Evolutionary conservation across 1,140 invertebrate genomes (phyloP), one percentile per base, ranked within the genome.

Genomic region (Mercenaria mercenaria): DNA sequence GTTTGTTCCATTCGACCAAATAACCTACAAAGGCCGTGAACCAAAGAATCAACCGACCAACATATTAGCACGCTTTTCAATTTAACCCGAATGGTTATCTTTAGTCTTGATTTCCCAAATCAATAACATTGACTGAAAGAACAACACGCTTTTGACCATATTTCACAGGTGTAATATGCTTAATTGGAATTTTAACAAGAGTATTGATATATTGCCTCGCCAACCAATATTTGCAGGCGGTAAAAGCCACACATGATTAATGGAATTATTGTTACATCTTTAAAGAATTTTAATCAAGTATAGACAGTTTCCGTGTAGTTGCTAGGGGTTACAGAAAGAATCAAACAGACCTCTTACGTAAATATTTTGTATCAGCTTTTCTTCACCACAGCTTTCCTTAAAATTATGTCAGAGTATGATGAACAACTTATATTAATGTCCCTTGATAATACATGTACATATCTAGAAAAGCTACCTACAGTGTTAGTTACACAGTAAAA

Each of bases 101-200:
- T n/a, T n/a, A n/a, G n/a, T n/a, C n/a, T n/a, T n/a, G n/a, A n/a
- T n/a, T n/a, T n/a, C n/a, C 18, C 47, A 52, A 77, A 79, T 79
- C 76, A 79, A 79, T 79, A 79, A 3, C 26, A 79, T 20, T 79
- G 47, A 52, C 4, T 79, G 76, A 52, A 8, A 79, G 47, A 50
- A 74, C 29, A 79, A 4, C 20, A 39, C 47, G 20, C 43, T 39
- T 79, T 79, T 32, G n/a, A 2, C 15, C 6, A 37, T 37, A 32
- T 39, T 34, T 56, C 43, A 79, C 32, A 37, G 11, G 37, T 37
- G 47, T 50, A 79, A 52, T 79, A 37, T 20, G 76, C 41, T 34
- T 23, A 52, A 79, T 56, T 79, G 76, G 26, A 79, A 79, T 39
- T 56, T 32, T 79, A 18, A 79, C 76, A 79, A 34, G 50, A 79